Percentiles rank a stretch among this genome's conserved stretches.
Evolutionary conservation across 2,888 invertebrate genomes (phyloP).

Genomic region (Eugnorisma glareosa): DNA sequence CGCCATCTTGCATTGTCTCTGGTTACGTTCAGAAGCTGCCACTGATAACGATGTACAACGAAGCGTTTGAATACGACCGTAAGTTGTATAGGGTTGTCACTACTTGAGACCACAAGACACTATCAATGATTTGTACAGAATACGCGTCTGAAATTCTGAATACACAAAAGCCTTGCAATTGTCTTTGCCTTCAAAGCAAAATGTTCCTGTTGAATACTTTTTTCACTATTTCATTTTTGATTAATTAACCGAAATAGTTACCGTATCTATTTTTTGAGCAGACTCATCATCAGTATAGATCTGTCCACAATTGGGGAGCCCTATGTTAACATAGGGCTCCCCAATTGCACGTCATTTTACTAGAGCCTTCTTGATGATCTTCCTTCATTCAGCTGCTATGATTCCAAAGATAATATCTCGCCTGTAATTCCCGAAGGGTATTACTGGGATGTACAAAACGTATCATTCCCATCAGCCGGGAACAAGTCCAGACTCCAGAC

Average conservation of each 20-base stretch:
- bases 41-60: constrained; percentile 84
- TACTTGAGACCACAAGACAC: not conserved
- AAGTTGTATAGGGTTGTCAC: constrained; percentile 71
- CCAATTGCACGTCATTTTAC: too few relatives aligned
- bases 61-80: constrained; percentile 89
- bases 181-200: not conserved
- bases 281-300: not conserved
- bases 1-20: constrained; percentile 76
- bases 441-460: not conserved
- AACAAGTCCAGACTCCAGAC: not conserved
- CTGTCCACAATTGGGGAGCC: not conserved
- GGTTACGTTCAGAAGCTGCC: constrained; percentile 69
- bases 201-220: not conserved
- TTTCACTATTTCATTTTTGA: not conserved
- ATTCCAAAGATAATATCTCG: not conserved
- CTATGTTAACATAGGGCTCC: not conserved
- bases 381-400: not conserved
- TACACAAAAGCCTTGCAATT: not conserved
- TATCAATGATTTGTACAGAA: not conserved
- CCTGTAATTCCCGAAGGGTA: not conserved
- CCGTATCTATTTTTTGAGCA: not conserved
- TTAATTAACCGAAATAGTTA: not conserved
- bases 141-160: not conserved
- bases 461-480: not conserved
- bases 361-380: too few relatives aligned